Percentiles rank a stretch among this genome's conserved stretches.
Evolutionary conservation across 2,797 vertebrate genomes (phyloP).

Genomic region (Iguana delicatissima): DNA sequence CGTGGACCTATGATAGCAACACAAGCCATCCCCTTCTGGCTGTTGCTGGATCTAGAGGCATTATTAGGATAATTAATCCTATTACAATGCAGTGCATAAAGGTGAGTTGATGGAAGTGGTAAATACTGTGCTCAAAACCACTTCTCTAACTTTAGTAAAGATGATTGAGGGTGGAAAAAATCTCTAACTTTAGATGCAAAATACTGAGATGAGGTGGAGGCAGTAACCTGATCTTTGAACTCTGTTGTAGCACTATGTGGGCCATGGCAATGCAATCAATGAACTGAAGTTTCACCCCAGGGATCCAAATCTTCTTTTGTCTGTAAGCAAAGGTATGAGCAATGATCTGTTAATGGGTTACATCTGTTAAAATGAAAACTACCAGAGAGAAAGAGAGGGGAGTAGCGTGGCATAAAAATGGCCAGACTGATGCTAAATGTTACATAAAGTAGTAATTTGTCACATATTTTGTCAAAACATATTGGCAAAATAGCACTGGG

Average conservation of each 20-base stretch:
- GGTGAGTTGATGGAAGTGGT: constrained; percentile 77
- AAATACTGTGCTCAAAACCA: constrained; percentile 30
- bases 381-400: too few species aligned
- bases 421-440: too few species aligned
- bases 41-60: constrained; percentile 96
- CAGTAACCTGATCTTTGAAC: constrained; percentile 70
- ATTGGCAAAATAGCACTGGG: not conserved
- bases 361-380: not conserved
- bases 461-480: not conserved
- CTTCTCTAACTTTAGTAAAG: not conserved
- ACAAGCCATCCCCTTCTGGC: constrained; percentile 96
- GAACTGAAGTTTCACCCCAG: constrained; percentile 98
- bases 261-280: constrained; percentile 98
- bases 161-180: too few species aligned
- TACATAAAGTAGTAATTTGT: not conserved
- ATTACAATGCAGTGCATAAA: constrained; percentile 99
- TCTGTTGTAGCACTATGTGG: constrained; percentile 93
- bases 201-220: not conserved
- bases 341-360: not conserved
- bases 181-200: constrained; percentile 21
- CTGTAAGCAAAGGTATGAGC: constrained; percentile 97
- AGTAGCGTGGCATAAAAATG: not conserved
- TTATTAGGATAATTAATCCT: constrained; percentile 98
- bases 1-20: constrained; percentile 98
- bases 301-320: constrained; percentile 97